Evolutionary conservation across 2,797 vertebrate genomes (phyloP), one percentile per base, ranked within the genome.

Genomic region (Momotus momota): DNA sequence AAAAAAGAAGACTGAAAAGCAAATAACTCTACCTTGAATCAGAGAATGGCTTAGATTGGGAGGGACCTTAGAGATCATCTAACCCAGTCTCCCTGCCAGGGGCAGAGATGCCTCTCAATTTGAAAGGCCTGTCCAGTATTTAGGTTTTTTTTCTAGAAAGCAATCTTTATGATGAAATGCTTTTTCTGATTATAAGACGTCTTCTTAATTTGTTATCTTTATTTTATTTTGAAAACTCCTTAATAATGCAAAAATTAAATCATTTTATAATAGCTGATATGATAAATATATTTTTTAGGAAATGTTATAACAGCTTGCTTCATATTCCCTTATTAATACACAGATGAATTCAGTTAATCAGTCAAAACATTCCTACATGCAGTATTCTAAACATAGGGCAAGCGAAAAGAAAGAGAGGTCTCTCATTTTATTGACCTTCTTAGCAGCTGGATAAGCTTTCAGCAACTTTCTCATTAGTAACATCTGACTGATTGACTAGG

Each of bases 391-490:
- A 48, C 49, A 21, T 13, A 73, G 41, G 69, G 31, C 38, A 83
- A 80, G 33, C 45, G 43, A 46, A 73, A 69, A 74, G 27, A 84
- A 38, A 72, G 17, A 69, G 5, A 45, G 15, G 26, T 77, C 17
- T 43, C 81, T 90, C 16, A 90, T 81, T 90, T 75, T 6, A 0
- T 21, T 70, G 88, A 92, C 95, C 95, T 97, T 96, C 87, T 89
- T 64, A 10, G 73, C 78, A 97, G 57, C 84, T 94, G 90, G 80
- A 45, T 86, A 45, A 58, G 33, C 65, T 96, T 93, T 96, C 92
- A 97, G 86, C 81, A 87, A 60, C 67, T 75, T 79, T 38, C 95
- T 97, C 95, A 89, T 96, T 94, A 95, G 81, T 86, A 87, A 81
- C 49, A 81, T 92, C 75, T 78, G 71, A 90, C 74, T 93, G 87